Conservation (phyloP, 2,888 invertebrate genomes). For the Lutraria lutraria region DNA sequence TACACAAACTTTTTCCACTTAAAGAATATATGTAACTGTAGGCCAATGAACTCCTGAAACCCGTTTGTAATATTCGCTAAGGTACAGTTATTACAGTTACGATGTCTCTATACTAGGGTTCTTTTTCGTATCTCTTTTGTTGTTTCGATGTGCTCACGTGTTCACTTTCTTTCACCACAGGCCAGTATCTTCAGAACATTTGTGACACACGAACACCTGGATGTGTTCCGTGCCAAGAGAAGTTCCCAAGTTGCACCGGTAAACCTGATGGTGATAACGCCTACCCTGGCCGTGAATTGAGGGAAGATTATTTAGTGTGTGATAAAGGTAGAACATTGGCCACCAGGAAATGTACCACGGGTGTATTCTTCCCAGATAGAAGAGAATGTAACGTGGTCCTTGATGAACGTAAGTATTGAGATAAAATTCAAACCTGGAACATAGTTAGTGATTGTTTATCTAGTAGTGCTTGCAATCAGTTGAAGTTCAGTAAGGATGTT, state of each 20-base stretch:
- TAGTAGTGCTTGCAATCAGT: too few species aligned
- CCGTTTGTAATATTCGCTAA: too few species aligned
- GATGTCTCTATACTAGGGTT: too few species aligned
- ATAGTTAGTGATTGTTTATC: not conserved
- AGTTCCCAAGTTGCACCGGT: slow-evolving; percentile 70
- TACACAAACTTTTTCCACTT: too few species aligned
- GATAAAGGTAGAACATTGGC: slow-evolving; percentile 65
- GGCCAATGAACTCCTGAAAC: too few species aligned
- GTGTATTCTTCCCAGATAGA: slow-evolving; percentile 68
- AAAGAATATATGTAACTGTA: too few species aligned
- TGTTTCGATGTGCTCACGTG: too few species aligned
- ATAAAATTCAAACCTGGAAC: not conserved
- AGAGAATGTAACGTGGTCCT: slow-evolving; percentile 69
- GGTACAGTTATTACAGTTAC: too few species aligned
- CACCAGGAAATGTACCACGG: slow-evolving; percentile 62
- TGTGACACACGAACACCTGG: slow-evolving; percentile 66
- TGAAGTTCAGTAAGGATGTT: too few species aligned
- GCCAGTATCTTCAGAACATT: slow-evolving; percentile 74
- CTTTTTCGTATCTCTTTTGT: too few species aligned
- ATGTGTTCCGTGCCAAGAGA: slow-evolving; percentile 69
- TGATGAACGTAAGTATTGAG: slow-evolving; percentile 65
- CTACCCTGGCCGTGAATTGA: slow-evolving; percentile 65
- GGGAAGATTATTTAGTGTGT: slow-evolving; percentile 69
- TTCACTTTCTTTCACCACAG: slow-evolving; percentile 45
- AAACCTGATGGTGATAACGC: slow-evolving; percentile 69